Conservation (phyloP, 92 coral and sea anemone species). For the Parazoanthus atlanticus region DNA sequence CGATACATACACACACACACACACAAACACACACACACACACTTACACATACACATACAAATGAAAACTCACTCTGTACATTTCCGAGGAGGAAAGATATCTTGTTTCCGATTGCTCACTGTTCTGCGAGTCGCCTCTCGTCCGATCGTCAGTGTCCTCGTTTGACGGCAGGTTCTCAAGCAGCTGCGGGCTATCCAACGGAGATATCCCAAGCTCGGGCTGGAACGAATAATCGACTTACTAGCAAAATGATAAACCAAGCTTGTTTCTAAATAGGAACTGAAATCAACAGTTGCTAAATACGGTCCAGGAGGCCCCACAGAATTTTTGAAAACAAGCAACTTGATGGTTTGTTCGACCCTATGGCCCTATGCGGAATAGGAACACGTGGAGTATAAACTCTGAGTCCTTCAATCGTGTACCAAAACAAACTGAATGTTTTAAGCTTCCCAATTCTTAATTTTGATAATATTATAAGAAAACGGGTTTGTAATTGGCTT, state of each 20-base stretch:
- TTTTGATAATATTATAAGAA: too few relatives aligned
- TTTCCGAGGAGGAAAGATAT: conserved; percentile 83
- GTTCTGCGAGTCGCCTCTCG: conserved; percentile 27
- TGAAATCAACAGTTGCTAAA: too few relatives aligned
- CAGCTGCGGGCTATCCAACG: conserved; percentile 54
- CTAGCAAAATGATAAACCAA: neutral
- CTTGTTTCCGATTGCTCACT: conserved; percentile 50
- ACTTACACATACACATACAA: neutral
- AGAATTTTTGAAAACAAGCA: too few relatives aligned
- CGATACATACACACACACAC: neutral
- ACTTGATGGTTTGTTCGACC: too few relatives aligned
- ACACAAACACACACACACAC: neutral
- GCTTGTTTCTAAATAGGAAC: too few relatives aligned
- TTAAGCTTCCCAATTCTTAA: too few relatives aligned
- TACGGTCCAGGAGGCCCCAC: too few relatives aligned
- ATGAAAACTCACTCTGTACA: conserved; percentile 71
- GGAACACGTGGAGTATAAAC: too few relatives aligned
- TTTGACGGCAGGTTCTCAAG: conserved; percentile 2
- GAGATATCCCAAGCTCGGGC: conserved; percentile 90
- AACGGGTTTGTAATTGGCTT: too few relatives aligned
- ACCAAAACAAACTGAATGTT: too few relatives aligned
- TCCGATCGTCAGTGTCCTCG: neutral
- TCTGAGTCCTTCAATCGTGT: too few relatives aligned
- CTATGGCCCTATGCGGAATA: too few relatives aligned
- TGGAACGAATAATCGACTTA: conserved; percentile 3